These are phyloP conservation scores for Osmerus eperlanus DNA, from an alignment of 2,113 vertebrate genomes.

Conservation along the genomic window DNA sequence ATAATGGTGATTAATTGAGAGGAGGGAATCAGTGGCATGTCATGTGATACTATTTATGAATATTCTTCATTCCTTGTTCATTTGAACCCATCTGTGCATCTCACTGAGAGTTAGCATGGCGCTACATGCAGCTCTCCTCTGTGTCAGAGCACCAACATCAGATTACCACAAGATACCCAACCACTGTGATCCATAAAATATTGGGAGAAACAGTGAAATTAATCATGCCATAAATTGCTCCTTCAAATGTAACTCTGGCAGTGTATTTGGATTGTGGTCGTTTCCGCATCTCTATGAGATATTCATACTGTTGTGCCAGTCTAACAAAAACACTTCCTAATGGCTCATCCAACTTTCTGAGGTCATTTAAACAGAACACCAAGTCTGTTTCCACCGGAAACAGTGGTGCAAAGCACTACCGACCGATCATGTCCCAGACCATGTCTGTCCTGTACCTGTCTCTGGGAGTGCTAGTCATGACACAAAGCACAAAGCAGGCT, in stretches of 20 bases:
- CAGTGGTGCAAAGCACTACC: conserved; percentile 30
- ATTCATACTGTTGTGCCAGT: too few relatives aligned
- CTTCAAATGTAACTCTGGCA: too few relatives aligned
- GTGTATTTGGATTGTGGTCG: too few relatives aligned
- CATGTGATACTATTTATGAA: conserved; percentile 61
- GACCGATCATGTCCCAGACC: conserved; percentile 37
- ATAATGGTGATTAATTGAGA: conserved; percentile 74
- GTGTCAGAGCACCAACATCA: background rate
- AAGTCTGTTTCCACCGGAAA: conserved; percentile 19
- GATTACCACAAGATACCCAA: too few relatives aligned
- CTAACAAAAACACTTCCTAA: background rate
- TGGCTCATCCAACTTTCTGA: background rate
- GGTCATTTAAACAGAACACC: background rate
- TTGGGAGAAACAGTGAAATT: background rate
- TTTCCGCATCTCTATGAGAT: too few relatives aligned
- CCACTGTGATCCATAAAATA: background rate
- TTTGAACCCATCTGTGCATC: conserved; percentile 45
- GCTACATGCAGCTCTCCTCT: background rate
- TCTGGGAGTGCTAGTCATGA: conserved; percentile 42
- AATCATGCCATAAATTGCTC: background rate
- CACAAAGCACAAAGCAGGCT: conserved; percentile 23
- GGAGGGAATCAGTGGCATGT: conserved; percentile 65
- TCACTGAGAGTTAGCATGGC: background rate
- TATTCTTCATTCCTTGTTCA: conserved; percentile 59
- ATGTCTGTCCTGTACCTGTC: conserved; percentile 15